Base-by-base conservation (phyloP, 2,888 invertebrate genomes). In the Drosophila mulleri region DNA sequence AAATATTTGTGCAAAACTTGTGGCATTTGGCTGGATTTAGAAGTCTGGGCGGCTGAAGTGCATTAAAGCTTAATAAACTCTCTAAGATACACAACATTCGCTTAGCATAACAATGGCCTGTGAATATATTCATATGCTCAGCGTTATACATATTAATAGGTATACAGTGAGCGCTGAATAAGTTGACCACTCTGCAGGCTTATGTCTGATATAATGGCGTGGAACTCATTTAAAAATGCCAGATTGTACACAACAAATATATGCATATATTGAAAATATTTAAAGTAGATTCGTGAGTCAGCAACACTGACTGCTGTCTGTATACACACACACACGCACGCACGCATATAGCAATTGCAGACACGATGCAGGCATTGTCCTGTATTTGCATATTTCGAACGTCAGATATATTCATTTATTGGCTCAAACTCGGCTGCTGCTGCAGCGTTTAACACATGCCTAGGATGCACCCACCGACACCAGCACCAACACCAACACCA, bases 81-180 rank as follows among this genome's bases (percentile, higher is more conserved):
- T 58, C 29, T 16, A 81, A 74, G 68, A 67, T 78, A 80, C 66
- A 65, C 68, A 68, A 32, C 50, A 56, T 44, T 45, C 65, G 68
- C 44, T 83, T 83, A 74, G 83, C 80, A 83, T 83, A 83, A 83
- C 82, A 81, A 83, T 59, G 63, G 78, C 50, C 16, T 58, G 5
- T 20, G 47, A 58, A 80, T 67, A 57, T 50, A 72, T 67, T 44
- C 56, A 75, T 42, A 67, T 62, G 48, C 39, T 45, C 41, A 47
- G n/a, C 35, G 29, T 14, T 26, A 44, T 47, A 52, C 23, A 67
- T 66, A 41, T 56, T 45, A 56, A 66, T 37, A 39, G n/a, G 16
- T 20, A n/a, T 37, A 57, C 45, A 69, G 75, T 74, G 65, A 32
- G 29, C 0, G 6, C n/a, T 52, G 54, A 14, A 35, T 47, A 61